Evolutionary conservation across 2,113 vertebrate species (phyloP), one percentile per base, ranked within the genome.

Genomic region (Nipponia nippon): DNA sequence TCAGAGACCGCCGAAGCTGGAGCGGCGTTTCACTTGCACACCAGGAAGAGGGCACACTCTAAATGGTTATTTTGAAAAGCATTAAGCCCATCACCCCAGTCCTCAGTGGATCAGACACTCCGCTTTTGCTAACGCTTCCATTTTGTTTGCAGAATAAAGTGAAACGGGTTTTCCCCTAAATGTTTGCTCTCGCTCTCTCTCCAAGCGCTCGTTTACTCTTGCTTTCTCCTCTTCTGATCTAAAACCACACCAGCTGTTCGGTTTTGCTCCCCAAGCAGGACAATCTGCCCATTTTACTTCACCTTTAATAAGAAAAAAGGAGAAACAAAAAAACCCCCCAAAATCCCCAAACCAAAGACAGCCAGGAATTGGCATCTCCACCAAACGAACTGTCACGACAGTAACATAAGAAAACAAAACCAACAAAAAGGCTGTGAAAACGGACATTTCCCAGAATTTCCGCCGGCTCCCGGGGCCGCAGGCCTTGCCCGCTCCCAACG

Each of bases 101-200:
- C 78, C 93, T 78, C 65, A 2, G 59, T 7, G 36, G 70, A 42
- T 92, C 90, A 58, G 75, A n/a, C 46, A 3, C 61, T 81, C 67
- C 1, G 29, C 69, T 90, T 59, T 50, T 44, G 73, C 87, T 47
- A 89, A 79, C 2, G 18, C 87, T 90, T 88, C 93, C 66, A 72
- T 92, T 84, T 76, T 82, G 69, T 87, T 76, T 82, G 87, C 84
- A 66, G 95, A 93, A 87, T 53, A 8, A 91, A 89, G 77, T 38
- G 73, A 84, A 83, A 50, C 5, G 14, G 63, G 44, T 59, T 95
- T 75, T 47, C 83, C 91, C 93, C 83, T 32, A 53, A 77, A 89
- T 30, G 90, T 91, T 87, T 91, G 66, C 25, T 52, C 26, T 1
- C 56, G 3, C 30, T 27, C 65, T n/a, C 89, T 75, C 89, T 70